Base-by-base conservation (phyloP, 64 coral and sea anemone species). In the Catalaphyllia jardinei region DNA sequence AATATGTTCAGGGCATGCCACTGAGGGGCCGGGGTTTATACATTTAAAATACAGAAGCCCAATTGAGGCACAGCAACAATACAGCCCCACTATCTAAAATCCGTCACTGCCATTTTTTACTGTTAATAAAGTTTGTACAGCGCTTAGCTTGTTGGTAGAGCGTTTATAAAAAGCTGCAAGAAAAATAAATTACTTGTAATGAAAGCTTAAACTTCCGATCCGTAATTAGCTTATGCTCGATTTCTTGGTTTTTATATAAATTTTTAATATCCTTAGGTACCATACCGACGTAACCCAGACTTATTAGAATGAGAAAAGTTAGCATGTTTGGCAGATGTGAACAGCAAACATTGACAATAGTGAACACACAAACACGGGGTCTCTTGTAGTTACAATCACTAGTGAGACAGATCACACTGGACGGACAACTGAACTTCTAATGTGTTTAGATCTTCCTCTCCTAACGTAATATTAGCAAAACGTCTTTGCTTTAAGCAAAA, bases 291-390 rank as follows among this genome's bases (percentile, higher is more conserved):
- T 77, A 9, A 60, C 31, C 25, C 51, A 83, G 25, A 74, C 79
- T 88, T 51, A 79, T 0, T 10, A 29, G 31, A 74, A 86, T 78
- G 61, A 28, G 64, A 67, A 65, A 89, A 63, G 42, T 80, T 69
- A 67, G 63, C 76, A 80, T 85, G 39, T 49, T 11, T 71, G 62
- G 51, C 63, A 71, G 63, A 80, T 80, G 14, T 19, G 52, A 80
- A 39, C 10, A 29, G 79, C 59, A 77, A 77, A 77, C 74, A 46
- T 50, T 42, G 39, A 77, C 39, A 49, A 42, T 49, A 18, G 8
- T 20, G 20, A 50, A 24, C 35, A 24, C 31, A 77, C 19, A 77
- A 77, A 49, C 74, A 50, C 35, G 6, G 74, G 4, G 33, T 18
- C 65, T 69, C 65, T 11, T 46, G 35, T 24, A 10, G 33, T 77